These are phyloP conservation scores for Parnassius mnemosyne DNA, from an alignment of 2,888 invertebrate genomes.

Conservation along the genomic window DNA sequence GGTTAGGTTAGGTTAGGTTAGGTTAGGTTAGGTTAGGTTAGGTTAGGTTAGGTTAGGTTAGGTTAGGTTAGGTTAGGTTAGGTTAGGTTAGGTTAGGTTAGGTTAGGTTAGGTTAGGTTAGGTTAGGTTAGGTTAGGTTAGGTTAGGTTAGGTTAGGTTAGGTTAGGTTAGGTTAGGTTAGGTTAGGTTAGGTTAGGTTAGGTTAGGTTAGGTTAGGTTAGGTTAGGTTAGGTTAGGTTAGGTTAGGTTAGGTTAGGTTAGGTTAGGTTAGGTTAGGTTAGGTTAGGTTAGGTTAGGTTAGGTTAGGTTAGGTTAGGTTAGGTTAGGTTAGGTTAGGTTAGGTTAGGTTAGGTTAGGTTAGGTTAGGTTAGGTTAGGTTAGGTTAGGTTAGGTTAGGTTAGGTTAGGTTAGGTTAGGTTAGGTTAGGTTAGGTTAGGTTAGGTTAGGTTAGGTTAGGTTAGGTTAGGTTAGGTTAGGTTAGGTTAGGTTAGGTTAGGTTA, in stretches of 20 bases:
- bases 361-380: constrained; percentile 1
- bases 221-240: constrained; percentile 29
- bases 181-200: constrained; percentile 27
- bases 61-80: constrained; percentile 34
- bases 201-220: constrained; percentile 30
- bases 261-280: constrained; percentile 30
- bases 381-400: constrained; percentile 12
- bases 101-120: constrained; percentile 32
- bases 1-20: constrained; percentile 20
- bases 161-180: constrained; percentile 30
- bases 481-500: constrained; percentile 35
- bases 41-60: constrained; percentile 30
- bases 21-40: constrained; percentile 16
- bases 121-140: constrained; percentile 32
- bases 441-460: constrained; percentile 15
- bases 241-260: constrained; percentile 29
- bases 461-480: constrained; percentile 26
- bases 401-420: constrained; percentile 16
- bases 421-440: constrained; percentile 19
- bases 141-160: constrained; percentile 32
- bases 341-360: constrained; percentile 1
- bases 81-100: constrained; percentile 35
- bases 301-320: constrained; percentile 28
- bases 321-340: constrained; percentile 24
- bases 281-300: constrained; percentile 29